Conservation (phyloP, 2,888 invertebrate species). For the Sylvicola cinctus region DNA sequence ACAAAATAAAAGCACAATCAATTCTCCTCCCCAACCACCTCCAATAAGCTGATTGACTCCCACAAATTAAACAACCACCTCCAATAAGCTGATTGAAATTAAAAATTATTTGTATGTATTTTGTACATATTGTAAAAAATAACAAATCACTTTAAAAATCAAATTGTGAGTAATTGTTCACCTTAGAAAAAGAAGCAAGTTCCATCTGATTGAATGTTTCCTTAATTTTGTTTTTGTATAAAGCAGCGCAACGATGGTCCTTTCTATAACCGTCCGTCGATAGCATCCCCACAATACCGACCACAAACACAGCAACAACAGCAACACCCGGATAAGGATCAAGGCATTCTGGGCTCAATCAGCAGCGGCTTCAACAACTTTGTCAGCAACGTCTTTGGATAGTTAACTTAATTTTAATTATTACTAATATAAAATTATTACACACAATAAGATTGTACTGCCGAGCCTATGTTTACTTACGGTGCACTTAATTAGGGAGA, state of each 20-base stretch:
- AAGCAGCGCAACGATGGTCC: conserved; percentile 1
- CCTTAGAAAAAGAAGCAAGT: neutral
- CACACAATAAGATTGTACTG: too few relatives aligned
- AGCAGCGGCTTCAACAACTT: conserved; percentile 58
- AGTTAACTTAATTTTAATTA: conserved; percentile 10
- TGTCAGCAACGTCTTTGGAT: conserved; percentile 59
- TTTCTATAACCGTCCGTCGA: conserved; percentile 37
- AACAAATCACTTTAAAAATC: too few relatives aligned
- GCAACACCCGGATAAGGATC: conserved; percentile 13
- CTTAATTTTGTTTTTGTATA: too few relatives aligned
- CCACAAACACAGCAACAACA: conserved; percentile 23
- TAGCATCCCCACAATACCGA: conserved; percentile 27
- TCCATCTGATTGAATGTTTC: neutral
- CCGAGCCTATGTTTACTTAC: too few relatives aligned
- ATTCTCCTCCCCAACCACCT: too few relatives aligned
- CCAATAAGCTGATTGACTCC: too few relatives aligned
- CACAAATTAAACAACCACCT: too few relatives aligned
- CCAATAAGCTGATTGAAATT: too few relatives aligned
- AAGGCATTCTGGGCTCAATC: conserved; percentile 53
- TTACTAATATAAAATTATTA: neutral
- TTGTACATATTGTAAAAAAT: too few relatives aligned
- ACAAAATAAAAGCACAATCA: too few relatives aligned
- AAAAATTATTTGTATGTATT: too few relatives aligned
- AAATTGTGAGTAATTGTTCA: neutral
- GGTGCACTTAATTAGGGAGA: too few relatives aligned